A percentile compares a stretch with the other conserved stretches of the same genome.
Evolutionary conservation across 2,113 vertebrate genomes (phyloP).

Genomic region (Aegotheles bennettii): DNA sequence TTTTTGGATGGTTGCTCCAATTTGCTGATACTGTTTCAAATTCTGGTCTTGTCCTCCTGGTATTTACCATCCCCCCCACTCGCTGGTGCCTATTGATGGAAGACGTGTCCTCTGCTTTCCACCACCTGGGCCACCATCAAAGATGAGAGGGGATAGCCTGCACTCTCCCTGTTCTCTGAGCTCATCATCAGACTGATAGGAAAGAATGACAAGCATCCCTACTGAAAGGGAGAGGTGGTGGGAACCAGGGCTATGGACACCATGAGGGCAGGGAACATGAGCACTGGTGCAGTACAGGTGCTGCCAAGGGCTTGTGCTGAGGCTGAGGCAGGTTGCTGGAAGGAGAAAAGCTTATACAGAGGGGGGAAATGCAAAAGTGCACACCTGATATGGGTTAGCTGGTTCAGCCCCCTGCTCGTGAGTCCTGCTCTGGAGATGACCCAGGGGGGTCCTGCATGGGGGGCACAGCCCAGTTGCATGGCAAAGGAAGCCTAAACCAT

Average conservation of each 20-base stretch:
- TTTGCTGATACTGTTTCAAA: background rate
- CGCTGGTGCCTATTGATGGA: background rate
- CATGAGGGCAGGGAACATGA: background rate
- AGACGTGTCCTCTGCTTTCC: background rate
- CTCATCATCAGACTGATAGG: background rate
- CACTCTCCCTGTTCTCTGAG: background rate
- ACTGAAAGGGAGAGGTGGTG: background rate
- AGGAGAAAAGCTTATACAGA: background rate
- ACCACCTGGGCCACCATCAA: background rate
- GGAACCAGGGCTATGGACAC: rapidly evolving
- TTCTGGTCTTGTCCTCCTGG: background rate
- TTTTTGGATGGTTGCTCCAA: background rate
- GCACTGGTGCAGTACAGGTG: background rate
- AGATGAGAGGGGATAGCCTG: rapidly evolving
- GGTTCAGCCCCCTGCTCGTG: background rate
- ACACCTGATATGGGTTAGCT: background rate
- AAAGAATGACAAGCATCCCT: background rate
- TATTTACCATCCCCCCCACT: background rate
- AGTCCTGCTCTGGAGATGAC: background rate
- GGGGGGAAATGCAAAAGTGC: background rate
- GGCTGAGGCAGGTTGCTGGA: background rate
- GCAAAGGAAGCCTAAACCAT: background rate
- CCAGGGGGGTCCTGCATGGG: background rate
- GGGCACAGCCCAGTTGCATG: background rate
- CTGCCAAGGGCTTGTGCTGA: background rate